Conservation (phyloP, 2,797 vertebrate genomes). For the Chaetophractus vellerosus region DNA sequence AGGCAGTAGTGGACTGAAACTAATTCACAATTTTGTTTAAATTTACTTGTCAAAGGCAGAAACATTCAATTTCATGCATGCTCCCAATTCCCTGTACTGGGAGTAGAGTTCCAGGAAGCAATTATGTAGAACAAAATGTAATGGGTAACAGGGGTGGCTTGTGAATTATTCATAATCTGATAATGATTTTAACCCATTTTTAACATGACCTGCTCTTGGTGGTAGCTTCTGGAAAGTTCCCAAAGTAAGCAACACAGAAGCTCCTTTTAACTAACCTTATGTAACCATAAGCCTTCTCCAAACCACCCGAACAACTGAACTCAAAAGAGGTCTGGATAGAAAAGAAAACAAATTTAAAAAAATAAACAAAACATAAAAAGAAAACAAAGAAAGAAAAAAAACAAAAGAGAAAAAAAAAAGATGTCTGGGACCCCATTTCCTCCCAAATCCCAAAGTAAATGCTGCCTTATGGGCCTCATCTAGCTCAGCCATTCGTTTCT, state of each 20-base stretch:
- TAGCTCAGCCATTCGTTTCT: not conserved
- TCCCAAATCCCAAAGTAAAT: not conserved
- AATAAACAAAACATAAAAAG: too few species aligned
- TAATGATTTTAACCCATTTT: constrained; percentile 86
- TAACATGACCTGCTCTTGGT: constrained; percentile 72
- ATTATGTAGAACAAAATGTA: constrained; percentile 87
- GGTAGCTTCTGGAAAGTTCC: constrained; percentile 79
- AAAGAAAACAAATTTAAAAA: too few species aligned
- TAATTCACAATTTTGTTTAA: constrained; percentile 82
- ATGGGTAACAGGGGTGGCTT: constrained; percentile 83
- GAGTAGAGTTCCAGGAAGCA: constrained; percentile 85
- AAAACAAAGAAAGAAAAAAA: too few species aligned
- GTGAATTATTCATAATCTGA: constrained; percentile 86
- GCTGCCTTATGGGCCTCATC: not conserved
- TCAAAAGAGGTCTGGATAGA: too few species aligned
- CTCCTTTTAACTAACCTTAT: constrained; percentile 74
- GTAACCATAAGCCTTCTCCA: constrained; percentile 67
- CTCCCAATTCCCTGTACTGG: constrained; percentile 84
- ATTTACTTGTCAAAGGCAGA: constrained; percentile 84
- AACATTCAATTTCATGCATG: constrained; percentile 82
- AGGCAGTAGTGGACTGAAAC: constrained; percentile 74
- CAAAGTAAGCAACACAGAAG: constrained; percentile 76
- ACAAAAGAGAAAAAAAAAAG: not conserved
- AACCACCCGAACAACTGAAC: constrained; percentile 71
- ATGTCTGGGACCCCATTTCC: not conserved